phyloP scores from a whole-genome alignment of 2,888 invertebrate species.

The Chesias legatella region DNA sequence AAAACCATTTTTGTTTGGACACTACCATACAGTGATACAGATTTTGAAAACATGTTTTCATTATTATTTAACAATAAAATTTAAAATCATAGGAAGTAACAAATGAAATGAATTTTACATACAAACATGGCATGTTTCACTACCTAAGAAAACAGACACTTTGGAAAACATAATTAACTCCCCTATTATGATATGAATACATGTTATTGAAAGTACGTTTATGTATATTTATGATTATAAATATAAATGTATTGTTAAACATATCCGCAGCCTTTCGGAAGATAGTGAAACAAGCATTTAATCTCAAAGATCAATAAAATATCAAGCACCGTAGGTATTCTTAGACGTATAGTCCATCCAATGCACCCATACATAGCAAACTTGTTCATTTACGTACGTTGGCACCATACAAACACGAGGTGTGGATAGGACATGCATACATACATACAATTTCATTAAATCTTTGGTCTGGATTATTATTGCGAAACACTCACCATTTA shows the following conservation, averaged over 20 bases:
- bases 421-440: constrained; percentile 45
- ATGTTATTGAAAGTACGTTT: too few species aligned
- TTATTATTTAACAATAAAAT: constrained; percentile 21
- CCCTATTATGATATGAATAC: too few species aligned
- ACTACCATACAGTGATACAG: constrained; percentile 29
- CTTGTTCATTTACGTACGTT: constrained; percentile 44
- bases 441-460: constrained; percentile 48
- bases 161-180: background rate
- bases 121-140: constrained; percentile 20
- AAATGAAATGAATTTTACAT: constrained; percentile 15
- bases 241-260: too few species aligned
- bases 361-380: constrained; percentile 39
- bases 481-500: constrained; percentile 45
- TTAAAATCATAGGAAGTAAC: constrained; percentile 17
- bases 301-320: constrained; percentile 42
- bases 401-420: constrained; percentile 59
- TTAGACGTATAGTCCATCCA: too few species aligned
- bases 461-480: constrained; percentile 71
- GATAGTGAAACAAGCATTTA: constrained; percentile 25
- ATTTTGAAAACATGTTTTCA: constrained; percentile 25
- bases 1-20: constrained; percentile 29
- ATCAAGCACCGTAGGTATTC: constrained; percentile 37
- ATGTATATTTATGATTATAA: too few species aligned
- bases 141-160: background rate
- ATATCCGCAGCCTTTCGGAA: constrained; percentile 5